phyloP scores from a whole-genome alignment of 1,140 invertebrate species.

The Venustaconcha ellipsiformis region DNA sequence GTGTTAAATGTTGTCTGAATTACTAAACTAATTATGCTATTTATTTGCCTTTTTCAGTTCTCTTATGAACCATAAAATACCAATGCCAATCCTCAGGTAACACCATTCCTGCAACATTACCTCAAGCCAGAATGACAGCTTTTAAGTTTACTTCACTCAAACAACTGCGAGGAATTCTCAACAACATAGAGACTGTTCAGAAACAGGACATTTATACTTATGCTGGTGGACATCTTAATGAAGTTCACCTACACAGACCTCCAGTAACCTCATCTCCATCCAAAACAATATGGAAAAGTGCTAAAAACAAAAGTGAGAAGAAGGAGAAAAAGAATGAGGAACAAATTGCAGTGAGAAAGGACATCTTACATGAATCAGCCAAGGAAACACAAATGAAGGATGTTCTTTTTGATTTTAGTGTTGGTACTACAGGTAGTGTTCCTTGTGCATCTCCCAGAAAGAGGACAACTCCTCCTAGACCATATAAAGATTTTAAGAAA shows the following conservation, averaged over 20 bases:
- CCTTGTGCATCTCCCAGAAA: slow-evolving; percentile 28
- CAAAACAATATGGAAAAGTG: slow-evolving; percentile 37
- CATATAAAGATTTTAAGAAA: slow-evolving; percentile 22
- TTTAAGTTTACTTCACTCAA: slow-evolving; percentile 55
- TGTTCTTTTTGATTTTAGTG: slow-evolving; percentile 55
- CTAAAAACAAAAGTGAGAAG: slow-evolving; percentile 22
- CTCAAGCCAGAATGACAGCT: slow-evolving; percentile 40
- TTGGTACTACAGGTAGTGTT: slow-evolving; percentile 56
- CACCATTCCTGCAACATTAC: background rate
- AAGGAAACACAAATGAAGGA: slow-evolving; percentile 42
- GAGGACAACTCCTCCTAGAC: slow-evolving; percentile 8
- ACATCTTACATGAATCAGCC: background rate
- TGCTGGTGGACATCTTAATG: slow-evolving; percentile 61
- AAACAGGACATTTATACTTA: slow-evolving; percentile 59
- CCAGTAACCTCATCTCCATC: slow-evolving; percentile 29
- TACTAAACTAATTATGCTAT: too few relatives aligned
- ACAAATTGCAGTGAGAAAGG: slow-evolving; percentile 6
- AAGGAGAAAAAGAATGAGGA: slow-evolving; percentile 30
- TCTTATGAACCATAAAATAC: too few relatives aligned
- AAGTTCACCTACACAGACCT: slow-evolving; percentile 49
- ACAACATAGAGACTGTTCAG: slow-evolving; percentile 56
- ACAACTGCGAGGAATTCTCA: slow-evolving; percentile 53
- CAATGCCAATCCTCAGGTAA: too few relatives aligned
- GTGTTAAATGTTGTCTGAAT: too few relatives aligned
- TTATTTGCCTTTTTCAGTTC: too few relatives aligned